Evolutionary conservation across 2,888 invertebrate species (phyloP).

Genomic region (Thera obeliscata): DNA sequence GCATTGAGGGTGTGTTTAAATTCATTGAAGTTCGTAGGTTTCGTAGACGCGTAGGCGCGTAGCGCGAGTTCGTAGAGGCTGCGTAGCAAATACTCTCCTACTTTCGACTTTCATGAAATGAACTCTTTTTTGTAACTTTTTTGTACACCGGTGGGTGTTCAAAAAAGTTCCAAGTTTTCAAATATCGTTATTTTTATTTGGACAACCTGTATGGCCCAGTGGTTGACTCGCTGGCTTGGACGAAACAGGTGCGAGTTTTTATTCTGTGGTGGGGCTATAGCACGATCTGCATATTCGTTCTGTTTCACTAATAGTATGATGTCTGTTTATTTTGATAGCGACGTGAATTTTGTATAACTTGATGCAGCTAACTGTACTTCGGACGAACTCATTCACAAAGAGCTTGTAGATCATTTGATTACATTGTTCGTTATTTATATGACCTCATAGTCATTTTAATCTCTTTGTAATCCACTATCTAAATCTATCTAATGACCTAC

Average conservation of each 20-base stretch:
- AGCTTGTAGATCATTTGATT: background rate
- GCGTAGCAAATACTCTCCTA: constrained; percentile 7
- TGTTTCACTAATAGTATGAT: too few species aligned
- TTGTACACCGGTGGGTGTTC: too few species aligned
- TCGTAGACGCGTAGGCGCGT: constrained; percentile 49
- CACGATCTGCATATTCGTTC: too few species aligned
- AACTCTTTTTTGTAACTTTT: too few species aligned
- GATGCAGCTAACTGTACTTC: background rate
- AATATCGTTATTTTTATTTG: too few species aligned
- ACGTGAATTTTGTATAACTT: too few species aligned
- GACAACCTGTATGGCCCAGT: background rate
- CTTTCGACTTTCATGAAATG: background rate
- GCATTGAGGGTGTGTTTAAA: constrained; percentile 6
- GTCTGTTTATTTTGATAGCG: too few species aligned
- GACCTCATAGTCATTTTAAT: background rate
- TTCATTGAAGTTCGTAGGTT: constrained; percentile 24
- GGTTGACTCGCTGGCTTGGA: background rate
- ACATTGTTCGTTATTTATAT: background rate
- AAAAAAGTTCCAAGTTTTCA: too few species aligned
- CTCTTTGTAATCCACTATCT: background rate
- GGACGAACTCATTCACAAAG: background rate
- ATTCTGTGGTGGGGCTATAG: background rate
- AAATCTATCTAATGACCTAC: background rate
- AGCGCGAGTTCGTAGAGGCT: constrained; percentile 21
- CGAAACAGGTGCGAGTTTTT: background rate